Evolutionary conservation across 2,113 vertebrate genomes (phyloP), one percentile per base, ranked within the genome.

Genomic region (Apistogramma diplotaenia): DNA sequence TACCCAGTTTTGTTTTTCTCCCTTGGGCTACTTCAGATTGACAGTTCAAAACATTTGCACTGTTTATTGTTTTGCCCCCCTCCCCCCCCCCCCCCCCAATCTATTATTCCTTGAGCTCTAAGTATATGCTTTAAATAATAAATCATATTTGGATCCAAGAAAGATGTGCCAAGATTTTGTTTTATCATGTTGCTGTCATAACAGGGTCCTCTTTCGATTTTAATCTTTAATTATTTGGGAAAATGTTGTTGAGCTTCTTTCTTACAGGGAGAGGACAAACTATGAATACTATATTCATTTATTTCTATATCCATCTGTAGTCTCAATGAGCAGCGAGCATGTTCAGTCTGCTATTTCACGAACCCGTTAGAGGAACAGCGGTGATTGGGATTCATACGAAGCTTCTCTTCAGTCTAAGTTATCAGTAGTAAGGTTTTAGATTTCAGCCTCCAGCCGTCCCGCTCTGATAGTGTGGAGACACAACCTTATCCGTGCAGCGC

Each of bases 121-220:
- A 86, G 78, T 87, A 51, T 80, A 81, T 59, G 37, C 86, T 89
- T 81, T 93, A 87, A 94, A 94, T 94, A 92, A 94, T 93, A 51
- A 84, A 93, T 93, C 61, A 27, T 82, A 87, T 81, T 86, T 88
- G 67, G 72, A 87, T 73, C 19, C 10, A 70, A 81, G 31, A 75
- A 81, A 80, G 60, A 51, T 55, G 49, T 71, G 59, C 60, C 58
- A 83, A 27, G 12, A 76, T 80, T 92, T 78, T 15, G 8, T 89
- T 87, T 89, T 76, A 43, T 86, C 19, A 1, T 51, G 49, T 19
- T 88, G 61, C 74, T 89, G 74, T 81, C 74, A 76, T 19, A 73
- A 61, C 35, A 58, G 25, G 77, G 57, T 16, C 40, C 35, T 84
- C 27, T 74, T 86, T 90, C 35, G 21, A 51, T 82, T 89, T 78